Conservation (phyloP, 2,888 invertebrate species). For the Panzeria rudis region DNA sequence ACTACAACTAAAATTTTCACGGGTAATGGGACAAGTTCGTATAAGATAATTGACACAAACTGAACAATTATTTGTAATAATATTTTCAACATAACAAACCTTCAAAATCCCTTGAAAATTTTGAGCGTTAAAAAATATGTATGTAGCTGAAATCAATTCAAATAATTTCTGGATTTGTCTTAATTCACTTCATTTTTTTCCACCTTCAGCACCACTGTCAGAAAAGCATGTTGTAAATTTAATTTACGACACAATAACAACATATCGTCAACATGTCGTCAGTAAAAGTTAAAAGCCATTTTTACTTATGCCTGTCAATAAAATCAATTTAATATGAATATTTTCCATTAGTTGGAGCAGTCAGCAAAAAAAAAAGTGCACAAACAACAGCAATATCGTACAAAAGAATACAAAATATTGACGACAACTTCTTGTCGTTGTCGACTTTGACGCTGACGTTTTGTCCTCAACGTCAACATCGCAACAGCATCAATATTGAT, state of each 20-base stretch:
- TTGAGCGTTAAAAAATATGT: too few relatives aligned
- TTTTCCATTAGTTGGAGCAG: constrained; percentile 81
- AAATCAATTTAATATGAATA: constrained; percentile 82
- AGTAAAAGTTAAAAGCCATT: constrained; percentile 72
- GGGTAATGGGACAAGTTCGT: too few relatives aligned
- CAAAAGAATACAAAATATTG: constrained; percentile 47
- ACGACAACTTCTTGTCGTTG: constrained; percentile 67
- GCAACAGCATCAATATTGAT: constrained; percentile 52
- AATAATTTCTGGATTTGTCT: background rate
- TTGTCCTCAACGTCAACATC: constrained; percentile 54
- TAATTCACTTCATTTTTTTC: background rate
- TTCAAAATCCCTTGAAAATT: background rate
- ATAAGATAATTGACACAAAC: too few relatives aligned
- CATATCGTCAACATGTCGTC: constrained; percentile 74
- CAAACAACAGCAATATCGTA: constrained; percentile 13
- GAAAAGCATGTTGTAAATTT: constrained; percentile 65
- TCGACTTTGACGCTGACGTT: constrained; percentile 43
- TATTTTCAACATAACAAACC: too few relatives aligned
- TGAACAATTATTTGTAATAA: too few relatives aligned
- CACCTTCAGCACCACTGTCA: constrained; percentile 59
- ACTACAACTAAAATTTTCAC: too few relatives aligned
- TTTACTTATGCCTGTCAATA: constrained; percentile 78
- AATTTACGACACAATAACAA: constrained; percentile 72
- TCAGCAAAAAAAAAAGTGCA: constrained; percentile 32
- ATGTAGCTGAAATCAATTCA: background rate